Base-by-base conservation (phyloP, 1,140 invertebrate species). In the Babylonia areolata region DNA sequence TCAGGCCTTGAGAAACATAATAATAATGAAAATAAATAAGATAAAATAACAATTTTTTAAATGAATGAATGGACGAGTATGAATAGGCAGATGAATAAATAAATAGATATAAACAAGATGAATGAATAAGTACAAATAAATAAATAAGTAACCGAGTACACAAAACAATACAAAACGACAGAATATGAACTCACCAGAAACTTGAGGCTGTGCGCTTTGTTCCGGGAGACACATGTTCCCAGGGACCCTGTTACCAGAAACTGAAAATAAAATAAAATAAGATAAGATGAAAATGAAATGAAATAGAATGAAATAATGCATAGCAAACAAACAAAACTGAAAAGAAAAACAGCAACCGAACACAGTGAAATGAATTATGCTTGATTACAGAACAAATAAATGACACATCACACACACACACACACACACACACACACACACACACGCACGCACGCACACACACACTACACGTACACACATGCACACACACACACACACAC, bases 141-240 rank as follows among this genome's bases (percentile, higher is more conserved):
- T n/a, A n/a, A n/a, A n/a, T 46, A 6, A 15, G 42, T 5, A 46
- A 46, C 42, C 5, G 5, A 46, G 15, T 5, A 46, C 5, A 6
- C 15, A 5, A 46, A 15, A 46, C 15, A 6, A 46, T 46, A 35
- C 37, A 12, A 2, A 20, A 39, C 11, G 39, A 40, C 17, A 6
- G 6, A 42, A 23, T 28, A 5, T 5, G 28, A 23, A 80, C 78
- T 51, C 15, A 80, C 78, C 78, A 80, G n/a, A 31, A 80, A 80
- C 33, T 80, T 80, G 42, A 80, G 78, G 23, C 78, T 80, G 42
- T 80, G 78, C 6, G 78, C 51, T 42, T 35, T 80, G 23, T 28
- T 35, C 6, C 31, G 31, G 5, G 78, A 80, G 23, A 80, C 46
- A 42, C 78, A 80, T 2, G 78, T 54, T 6, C 78, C 78, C 23